Conservation (phyloP, 2,888 invertebrate genomes). For the Galerucella nymphaeae region DNA sequence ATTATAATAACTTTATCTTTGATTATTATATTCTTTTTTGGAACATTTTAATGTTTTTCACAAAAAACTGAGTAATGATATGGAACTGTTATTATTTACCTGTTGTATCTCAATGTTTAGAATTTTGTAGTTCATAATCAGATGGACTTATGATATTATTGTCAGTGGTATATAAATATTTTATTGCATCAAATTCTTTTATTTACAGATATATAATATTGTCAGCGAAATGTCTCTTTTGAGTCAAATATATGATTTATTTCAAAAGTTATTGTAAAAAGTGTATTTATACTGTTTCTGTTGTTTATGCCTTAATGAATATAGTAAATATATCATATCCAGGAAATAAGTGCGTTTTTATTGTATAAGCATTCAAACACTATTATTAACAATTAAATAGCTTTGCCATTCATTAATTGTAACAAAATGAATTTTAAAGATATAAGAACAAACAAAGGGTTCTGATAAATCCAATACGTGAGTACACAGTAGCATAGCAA, state of each 20-base stretch:
- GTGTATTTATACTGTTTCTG: neutral
- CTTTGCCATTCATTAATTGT: too few species aligned
- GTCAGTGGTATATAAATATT: neutral
- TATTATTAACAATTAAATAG: too few species aligned
- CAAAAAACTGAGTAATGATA: neutral
- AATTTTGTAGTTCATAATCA: neutral
- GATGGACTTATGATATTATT: neutral
- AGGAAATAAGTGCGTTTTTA: neutral
- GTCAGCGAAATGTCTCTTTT: neutral
- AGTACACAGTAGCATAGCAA: too few species aligned
- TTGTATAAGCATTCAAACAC: too few species aligned
- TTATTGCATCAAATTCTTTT: neutral
- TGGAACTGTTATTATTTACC: neutral
- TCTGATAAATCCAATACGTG: too few species aligned
- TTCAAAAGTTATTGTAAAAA: constrained; percentile 5
- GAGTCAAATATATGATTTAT: neutral
- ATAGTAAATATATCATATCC: constrained; percentile 2
- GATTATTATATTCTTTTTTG: neutral
- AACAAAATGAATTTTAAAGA: too few species aligned
- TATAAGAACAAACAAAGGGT: too few species aligned
- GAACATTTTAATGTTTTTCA: neutral
- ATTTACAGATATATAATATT: neutral
- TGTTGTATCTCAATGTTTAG: neutral
- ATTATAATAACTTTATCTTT: neutral
- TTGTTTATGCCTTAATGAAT: constrained; percentile 8